Percentiles rank a stretch among this genome's conserved stretches.
Conservation (phyloP, 2,113 vertebrate species). For the Nymphicus hollandicus region DNA sequence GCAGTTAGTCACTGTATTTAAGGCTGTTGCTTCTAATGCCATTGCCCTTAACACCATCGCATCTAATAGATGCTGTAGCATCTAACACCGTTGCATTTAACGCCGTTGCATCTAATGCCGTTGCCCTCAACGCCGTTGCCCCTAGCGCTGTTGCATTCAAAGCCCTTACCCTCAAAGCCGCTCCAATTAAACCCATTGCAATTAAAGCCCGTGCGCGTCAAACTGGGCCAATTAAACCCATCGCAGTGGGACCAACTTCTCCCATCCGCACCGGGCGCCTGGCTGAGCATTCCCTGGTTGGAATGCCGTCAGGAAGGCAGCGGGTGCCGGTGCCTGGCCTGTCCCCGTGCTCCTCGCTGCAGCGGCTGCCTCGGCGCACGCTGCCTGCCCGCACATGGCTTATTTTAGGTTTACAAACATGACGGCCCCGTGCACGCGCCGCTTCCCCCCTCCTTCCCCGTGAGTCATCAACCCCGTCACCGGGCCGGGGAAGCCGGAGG, state of each 20-base stretch:
- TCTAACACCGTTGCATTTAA: background rate
- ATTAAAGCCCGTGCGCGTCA: background rate
- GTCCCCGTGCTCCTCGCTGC: background rate
- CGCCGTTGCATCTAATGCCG: accelerated
- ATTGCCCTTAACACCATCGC: too few species aligned
- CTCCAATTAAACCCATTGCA: background rate
- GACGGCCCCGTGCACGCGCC: background rate
- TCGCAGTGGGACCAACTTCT: accelerated
- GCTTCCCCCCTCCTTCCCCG: background rate
- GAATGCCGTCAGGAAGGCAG: background rate
- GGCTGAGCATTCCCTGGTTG: accelerated
- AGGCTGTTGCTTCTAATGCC: background rate
- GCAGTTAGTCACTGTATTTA: background rate
- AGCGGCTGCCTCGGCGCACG: background rate
- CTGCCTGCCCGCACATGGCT: conserved; percentile 57
- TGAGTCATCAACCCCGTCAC: conserved; percentile 48
- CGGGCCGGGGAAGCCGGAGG: background rate
- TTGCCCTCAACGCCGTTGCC: background rate
- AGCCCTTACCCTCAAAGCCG: background rate
- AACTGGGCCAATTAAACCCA: accelerated
- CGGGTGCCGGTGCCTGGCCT: background rate
- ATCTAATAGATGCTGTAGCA: background rate
- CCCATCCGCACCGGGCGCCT: accelerated
- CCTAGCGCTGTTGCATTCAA: background rate
- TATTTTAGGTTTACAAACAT: conserved; percentile 65